phyloP scores from a whole-genome alignment of 2,113 vertebrate species.

The Taxidea taxus region DNA sequence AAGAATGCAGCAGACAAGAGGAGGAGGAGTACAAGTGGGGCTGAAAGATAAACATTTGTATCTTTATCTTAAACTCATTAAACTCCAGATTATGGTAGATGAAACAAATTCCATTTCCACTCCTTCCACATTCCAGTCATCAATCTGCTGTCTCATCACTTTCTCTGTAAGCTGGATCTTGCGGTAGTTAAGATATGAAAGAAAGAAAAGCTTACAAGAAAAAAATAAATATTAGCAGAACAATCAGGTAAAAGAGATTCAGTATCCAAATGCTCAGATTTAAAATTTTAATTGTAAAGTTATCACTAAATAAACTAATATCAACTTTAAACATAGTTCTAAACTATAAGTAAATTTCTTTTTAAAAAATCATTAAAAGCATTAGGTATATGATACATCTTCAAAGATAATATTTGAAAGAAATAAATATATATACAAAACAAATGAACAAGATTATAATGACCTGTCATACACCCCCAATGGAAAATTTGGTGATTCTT shows the following conservation, averaged over 20 bases:
- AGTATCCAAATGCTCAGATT: not conserved
- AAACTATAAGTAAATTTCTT: not conserved
- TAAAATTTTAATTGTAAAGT: not conserved
- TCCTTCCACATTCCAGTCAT: not conserved
- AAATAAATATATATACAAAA: not conserved
- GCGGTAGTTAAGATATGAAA: not conserved
- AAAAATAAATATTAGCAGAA: not conserved
- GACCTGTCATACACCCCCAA: not conserved
- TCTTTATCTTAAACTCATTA: not conserved
- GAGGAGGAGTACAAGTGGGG: not conserved
- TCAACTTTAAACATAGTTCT: not conserved
- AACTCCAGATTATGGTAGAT: not conserved
- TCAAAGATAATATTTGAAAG: not conserved
- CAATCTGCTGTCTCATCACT: not conserved
- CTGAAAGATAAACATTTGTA: not conserved
- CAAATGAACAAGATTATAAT: not conserved
- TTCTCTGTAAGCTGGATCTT: not conserved
- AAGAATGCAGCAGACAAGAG: not conserved
- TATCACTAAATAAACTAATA: not conserved
- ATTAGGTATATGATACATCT: not conserved
- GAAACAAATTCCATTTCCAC: not conserved
- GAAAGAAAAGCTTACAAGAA: not conserved
- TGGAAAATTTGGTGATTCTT: not conserved
- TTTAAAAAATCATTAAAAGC: not conserved
- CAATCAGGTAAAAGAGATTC: not conserved